Percentiles rank a stretch among this genome's conserved stretches.
These are phyloP conservation scores for Brachyhypopomus occidentalis DNA, from an alignment of 2,113 vertebrate genomes.

Conservation along the genomic window DNA sequence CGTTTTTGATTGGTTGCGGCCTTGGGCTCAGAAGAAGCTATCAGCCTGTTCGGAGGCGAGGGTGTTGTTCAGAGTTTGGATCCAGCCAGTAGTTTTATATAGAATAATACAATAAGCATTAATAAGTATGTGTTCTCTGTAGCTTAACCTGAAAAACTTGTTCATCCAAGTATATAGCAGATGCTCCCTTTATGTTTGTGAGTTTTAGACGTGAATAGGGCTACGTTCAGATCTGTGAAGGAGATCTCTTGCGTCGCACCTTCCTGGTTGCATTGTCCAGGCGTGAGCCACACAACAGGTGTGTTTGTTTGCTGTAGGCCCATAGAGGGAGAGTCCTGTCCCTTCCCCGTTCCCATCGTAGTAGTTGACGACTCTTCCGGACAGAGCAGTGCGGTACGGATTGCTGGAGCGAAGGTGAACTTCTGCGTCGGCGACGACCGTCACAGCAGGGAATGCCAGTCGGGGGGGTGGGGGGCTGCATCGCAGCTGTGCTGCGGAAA, in stretches of 20 bases:
- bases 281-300: constrained; percentile 2
- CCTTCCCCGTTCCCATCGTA: background rate
- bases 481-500: background rate
- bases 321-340: background rate
- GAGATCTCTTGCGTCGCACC: background rate
- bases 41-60: no score
- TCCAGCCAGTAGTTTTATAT: background rate
- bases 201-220: background rate
- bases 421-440: background rate
- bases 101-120: background rate
- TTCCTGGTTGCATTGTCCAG: background rate
- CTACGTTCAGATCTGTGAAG: background rate
- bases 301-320: background rate
- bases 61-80: no score
- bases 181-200: background rate
- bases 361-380: background rate
- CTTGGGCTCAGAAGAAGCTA: no score
- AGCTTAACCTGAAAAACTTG: background rate
- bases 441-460: background rate
- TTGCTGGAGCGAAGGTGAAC: background rate
- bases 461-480: background rate
- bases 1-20: no score
- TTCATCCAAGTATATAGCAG: background rate
- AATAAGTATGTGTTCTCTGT: no score
- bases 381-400: background rate